phyloP scores from a whole-genome alignment of 2,888 invertebrate species.

The Corbicula japonica region DNA sequence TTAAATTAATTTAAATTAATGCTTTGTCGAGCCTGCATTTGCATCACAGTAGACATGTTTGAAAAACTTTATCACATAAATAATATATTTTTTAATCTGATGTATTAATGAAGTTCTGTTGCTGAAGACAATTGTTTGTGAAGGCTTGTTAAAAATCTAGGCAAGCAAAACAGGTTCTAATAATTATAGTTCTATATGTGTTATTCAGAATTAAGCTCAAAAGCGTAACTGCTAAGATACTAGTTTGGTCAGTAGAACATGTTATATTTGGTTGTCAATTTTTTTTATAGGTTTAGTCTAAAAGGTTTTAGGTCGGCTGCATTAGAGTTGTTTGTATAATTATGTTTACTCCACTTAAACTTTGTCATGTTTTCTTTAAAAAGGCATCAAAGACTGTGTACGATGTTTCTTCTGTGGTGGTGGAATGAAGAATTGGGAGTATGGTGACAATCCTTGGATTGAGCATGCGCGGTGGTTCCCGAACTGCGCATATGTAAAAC shows the following conservation, averaged over 20 bases:
- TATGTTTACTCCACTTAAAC: not conserved
- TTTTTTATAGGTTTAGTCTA: not conserved
- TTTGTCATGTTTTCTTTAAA: not conserved
- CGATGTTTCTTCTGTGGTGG: slow-evolving; percentile 8
- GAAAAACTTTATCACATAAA: too few species aligned
- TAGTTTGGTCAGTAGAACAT: not conserved
- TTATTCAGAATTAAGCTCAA: too few species aligned
- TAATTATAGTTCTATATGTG: too few species aligned
- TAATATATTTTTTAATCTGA: too few species aligned
- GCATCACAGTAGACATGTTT: too few species aligned
- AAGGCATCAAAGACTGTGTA: slow-evolving; percentile 5
- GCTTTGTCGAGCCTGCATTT: too few species aligned
- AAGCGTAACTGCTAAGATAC: too few species aligned
- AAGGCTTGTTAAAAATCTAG: too few species aligned
- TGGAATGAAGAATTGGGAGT: slow-evolving; percentile 8
- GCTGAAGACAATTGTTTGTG: too few species aligned
- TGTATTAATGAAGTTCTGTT: too few species aligned
- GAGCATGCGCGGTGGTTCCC: slow-evolving; percentile 23
- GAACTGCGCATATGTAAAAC: slow-evolving; percentile 7
- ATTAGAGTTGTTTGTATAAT: not conserved
- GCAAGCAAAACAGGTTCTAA: too few species aligned
- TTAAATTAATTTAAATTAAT: too few species aligned
- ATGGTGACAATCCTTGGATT: slow-evolving; percentile 5
- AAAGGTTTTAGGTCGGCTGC: not conserved
- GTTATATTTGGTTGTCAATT: not conserved